phyloP scores from a whole-genome alignment of 2,113 vertebrate species.

The Gavialis gangeticus region DNA sequence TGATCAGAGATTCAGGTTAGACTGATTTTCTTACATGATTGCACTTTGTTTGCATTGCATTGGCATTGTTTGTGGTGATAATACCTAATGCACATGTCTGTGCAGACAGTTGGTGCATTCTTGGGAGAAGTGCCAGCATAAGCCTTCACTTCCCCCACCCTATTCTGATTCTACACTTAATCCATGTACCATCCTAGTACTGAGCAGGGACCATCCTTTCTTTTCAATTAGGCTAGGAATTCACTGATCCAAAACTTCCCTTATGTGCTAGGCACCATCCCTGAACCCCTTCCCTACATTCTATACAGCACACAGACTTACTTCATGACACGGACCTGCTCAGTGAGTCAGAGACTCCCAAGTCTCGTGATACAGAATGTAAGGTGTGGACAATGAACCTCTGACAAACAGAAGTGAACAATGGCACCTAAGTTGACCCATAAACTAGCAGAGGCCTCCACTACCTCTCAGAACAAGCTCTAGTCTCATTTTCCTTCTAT shows the following conservation, averaged over 20 bases:
- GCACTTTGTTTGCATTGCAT: accelerated
- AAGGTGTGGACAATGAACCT: not conserved
- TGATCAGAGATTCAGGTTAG: not conserved
- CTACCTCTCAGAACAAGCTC: not conserved
- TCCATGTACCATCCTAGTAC: accelerated
- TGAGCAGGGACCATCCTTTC: not conserved
- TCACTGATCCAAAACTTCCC: not conserved
- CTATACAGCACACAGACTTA: not conserved
- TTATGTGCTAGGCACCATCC: not conserved
- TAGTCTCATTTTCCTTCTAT: not conserved
- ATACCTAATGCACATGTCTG: not conserved
- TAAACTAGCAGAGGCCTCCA: not conserved
- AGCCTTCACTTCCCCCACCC: not conserved
- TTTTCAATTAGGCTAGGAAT: not conserved
- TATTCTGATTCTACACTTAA: accelerated
- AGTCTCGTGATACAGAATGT: not conserved
- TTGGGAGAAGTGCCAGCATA: not conserved
- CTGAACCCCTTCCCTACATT: not conserved
- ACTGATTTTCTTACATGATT: not conserved
- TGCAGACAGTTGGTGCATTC: not conserved
- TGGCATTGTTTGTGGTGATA: accelerated
- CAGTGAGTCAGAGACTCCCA: not conserved
- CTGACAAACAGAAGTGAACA: not conserved
- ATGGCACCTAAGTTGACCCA: not conserved
- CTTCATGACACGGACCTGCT: not conserved